These are phyloP conservation scores for Charadrius vociferus DNA, from an alignment of 2,113 vertebrate species.

Conservation along the genomic window DNA sequence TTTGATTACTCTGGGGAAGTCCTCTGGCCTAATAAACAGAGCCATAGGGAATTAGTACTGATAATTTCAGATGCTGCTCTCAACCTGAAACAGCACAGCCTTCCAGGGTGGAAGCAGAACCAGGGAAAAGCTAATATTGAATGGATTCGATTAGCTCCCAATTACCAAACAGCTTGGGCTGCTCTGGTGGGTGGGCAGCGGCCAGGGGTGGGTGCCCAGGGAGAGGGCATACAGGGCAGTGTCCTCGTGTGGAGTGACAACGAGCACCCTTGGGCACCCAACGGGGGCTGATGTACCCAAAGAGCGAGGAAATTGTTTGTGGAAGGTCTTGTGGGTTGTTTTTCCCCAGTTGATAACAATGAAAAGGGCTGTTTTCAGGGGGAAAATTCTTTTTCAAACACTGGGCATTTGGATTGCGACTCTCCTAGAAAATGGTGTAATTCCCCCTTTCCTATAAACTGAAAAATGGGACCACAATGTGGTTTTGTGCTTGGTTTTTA, in stretches of 20 bases:
- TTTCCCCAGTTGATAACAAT: background rate
- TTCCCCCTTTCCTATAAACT: background rate
- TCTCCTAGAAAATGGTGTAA: background rate
- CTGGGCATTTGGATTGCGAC: background rate
- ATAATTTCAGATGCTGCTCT: slow-evolving; percentile 42
- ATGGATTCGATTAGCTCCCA: background rate
- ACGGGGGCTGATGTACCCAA: fast-evolving
- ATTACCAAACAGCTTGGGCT: background rate
- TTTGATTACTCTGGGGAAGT: slow-evolving; percentile 65
- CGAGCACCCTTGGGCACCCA: fast-evolving
- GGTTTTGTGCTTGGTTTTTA: background rate
- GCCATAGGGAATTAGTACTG: slow-evolving; percentile 39
- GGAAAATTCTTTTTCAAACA: background rate
- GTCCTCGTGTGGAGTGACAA: background rate
- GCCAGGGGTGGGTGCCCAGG: background rate
- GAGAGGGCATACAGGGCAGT: fast-evolving
- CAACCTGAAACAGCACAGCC: background rate
- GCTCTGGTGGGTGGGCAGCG: background rate
- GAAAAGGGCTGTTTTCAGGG: background rate
- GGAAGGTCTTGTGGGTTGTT: background rate
- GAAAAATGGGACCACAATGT: background rate
- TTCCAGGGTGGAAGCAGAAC: background rate
- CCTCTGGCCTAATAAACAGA: slow-evolving; percentile 53
- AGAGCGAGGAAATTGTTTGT: background rate
- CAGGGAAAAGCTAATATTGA: background rate